phyloP scores from a whole-genome alignment of 1,140 invertebrate genomes.

The Pissodes strobi region DNA sequence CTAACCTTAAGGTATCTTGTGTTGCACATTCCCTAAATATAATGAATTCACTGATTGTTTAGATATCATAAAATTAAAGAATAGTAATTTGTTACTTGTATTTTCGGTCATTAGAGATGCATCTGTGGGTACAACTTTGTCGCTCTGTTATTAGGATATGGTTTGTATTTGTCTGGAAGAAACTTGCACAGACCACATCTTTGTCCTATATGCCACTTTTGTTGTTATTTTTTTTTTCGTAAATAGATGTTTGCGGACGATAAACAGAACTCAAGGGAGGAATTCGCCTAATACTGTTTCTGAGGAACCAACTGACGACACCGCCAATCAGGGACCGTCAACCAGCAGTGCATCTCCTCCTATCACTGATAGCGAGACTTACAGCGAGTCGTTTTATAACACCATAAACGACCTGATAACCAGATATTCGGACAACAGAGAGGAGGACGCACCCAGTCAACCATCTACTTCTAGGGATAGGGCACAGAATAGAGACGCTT shows the following conservation, averaged over 20 bases:
- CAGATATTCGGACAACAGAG: constrained; percentile 29
- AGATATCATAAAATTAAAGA: no score
- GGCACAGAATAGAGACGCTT: constrained; percentile 1
- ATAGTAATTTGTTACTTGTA: no score
- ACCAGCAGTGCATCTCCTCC: neutral
- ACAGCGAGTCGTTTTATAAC: constrained; percentile 20
- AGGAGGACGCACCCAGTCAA: constrained; percentile 15
- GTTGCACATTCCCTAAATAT: no score
- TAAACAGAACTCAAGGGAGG: constrained; percentile 14
- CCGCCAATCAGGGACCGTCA: neutral
- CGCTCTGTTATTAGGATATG: no score
- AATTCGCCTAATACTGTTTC: constrained; percentile 2
- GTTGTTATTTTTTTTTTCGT: no score
- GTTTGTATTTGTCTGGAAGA: no score
- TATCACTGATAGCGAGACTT: neutral
- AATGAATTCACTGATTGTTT: no score
- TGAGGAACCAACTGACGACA: neutral
- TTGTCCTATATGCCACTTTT: no score
- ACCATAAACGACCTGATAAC: constrained; percentile 33
- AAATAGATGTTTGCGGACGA: constrained; percentile 35
- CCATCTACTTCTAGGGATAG: constrained; percentile 25
- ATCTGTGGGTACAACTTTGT: no score
- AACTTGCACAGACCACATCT: no score
- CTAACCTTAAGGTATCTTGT: no score
- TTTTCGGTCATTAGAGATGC: no score